phyloP scores from a whole-genome alignment of 2,797 vertebrate species.

The Onychomys torridus region DNA sequence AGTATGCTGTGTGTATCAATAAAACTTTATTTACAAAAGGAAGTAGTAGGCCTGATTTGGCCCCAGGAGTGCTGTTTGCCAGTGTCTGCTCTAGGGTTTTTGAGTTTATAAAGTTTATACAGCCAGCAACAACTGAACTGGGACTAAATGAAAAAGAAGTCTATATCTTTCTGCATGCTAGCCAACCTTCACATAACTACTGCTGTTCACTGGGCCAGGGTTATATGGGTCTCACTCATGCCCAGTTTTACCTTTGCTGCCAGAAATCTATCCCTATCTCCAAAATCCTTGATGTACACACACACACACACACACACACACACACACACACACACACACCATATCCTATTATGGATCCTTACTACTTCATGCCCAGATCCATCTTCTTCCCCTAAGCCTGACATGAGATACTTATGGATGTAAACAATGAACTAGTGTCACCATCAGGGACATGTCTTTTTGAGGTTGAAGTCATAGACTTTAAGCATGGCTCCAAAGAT shows the following conservation, averaged over 20 bases:
- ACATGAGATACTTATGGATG: neutral
- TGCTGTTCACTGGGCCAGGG: neutral
- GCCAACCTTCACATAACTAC: no score
- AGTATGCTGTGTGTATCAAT: neutral
- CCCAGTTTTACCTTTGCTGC: neutral
- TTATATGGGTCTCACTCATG: neutral
- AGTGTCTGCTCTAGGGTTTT: neutral
- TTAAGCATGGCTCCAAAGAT: no score
- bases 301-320: no score
- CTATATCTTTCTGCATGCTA: neutral
- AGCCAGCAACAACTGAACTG: neutral
- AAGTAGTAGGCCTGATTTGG: neutral
- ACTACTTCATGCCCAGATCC: neutral
- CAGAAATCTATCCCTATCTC: neutral
- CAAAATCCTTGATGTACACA: neutral
- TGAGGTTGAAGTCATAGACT: neutral
- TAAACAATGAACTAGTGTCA: neutral
- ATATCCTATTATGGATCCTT: neutral
- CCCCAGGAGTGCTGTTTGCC: neutral
- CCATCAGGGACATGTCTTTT: neutral
- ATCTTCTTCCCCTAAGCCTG: neutral
- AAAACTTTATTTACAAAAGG: slow-evolving; percentile 60
- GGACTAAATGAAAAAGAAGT: neutral
- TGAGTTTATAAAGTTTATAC: neutral
- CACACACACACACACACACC: neutral